Evolutionary conservation across 2,888 invertebrate genomes (phyloP), one percentile per base, ranked within the genome.

Genomic region (Yponomeuta malinellus): DNA sequence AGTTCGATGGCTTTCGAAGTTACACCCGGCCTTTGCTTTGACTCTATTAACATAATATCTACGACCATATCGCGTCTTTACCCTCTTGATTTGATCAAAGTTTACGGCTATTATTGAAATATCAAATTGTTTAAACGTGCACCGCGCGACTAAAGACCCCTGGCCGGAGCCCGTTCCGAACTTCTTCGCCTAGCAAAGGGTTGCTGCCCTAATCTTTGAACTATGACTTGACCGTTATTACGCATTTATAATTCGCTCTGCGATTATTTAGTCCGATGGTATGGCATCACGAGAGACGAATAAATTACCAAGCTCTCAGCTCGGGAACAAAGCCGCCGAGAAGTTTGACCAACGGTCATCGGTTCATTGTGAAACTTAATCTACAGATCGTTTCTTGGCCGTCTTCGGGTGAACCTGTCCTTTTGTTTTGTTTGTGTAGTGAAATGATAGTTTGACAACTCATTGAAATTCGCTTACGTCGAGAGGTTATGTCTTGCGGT

Each of bases 201-300:
- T 89, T 88, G 83, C 84, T 87, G 90, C 89, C 92, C 89, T 90
- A 91, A 91, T 91, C 92, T 92, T 90, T 92, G 90, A 92, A 92
- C 92, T 92, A 89, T 89, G 89, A 90, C 91, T 91, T 90, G 92
- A 92, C 92, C 92, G 92, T 91, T 92, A 90, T 87, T 88, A 90
- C 89, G 91, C 91, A 92, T 92, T 89, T 89, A 90, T 92, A 92
- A 92, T 92, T 92, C 87, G 85, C 84, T 88, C 83, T 88, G 89
- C 92, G 90, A 92, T 90, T 90, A 89, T 91, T 90, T 90, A 86
- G 84, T 89, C 84, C 82, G 81, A 81, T 81, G 82, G 85, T 84
- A 87, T 85, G 85, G 85, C 82, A 81, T 81, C 83, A 76, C 77
- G 85, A 88, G 86, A 85, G 88, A 89, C 83, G 92, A 92, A 92